phyloP scores from a whole-genome alignment of 2,888 invertebrate species.

The Harpalus rubripes region DNA sequence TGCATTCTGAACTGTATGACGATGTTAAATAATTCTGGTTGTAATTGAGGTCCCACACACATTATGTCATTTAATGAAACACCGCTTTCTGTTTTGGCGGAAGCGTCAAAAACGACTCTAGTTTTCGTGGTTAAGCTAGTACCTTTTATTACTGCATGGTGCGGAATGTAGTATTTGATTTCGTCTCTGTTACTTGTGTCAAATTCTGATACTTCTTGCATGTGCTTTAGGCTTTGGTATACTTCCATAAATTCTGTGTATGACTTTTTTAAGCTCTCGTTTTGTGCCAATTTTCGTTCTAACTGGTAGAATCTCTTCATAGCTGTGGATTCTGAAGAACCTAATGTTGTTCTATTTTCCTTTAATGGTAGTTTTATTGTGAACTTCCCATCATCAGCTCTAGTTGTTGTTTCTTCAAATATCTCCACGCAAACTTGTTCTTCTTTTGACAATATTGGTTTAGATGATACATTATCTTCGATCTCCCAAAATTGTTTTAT shows the following conservation, averaged over 20 bases:
- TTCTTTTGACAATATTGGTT: no score
- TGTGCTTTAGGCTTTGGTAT: slow-evolving; percentile 63
- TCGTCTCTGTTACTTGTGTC: slow-evolving; percentile 6
- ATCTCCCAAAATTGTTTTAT: no score
- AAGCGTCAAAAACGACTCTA: slow-evolving; percentile 72
- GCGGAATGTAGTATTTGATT: slow-evolving; percentile 71
- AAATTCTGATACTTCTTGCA: slow-evolving; percentile 39
- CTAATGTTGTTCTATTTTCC: neutral
- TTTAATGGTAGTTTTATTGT: slow-evolving; percentile 61
- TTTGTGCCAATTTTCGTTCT: slow-evolving; percentile 67
- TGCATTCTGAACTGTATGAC: no score
- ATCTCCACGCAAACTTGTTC: no score
- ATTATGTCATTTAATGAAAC: slow-evolving; percentile 72
- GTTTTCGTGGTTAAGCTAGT: slow-evolving; percentile 71
- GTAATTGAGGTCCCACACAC: slow-evolving; percentile 71
- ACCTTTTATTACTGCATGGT: slow-evolving; percentile 73
- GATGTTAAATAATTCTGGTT: slow-evolving; percentile 69
- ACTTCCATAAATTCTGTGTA: no score
- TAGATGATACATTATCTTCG: no score
- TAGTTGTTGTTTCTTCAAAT: no score
- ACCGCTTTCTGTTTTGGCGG: slow-evolving; percentile 69
- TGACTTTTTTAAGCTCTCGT: slow-evolving; percentile 67
- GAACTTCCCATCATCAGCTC: slow-evolving; percentile 61
- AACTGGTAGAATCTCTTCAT: slow-evolving; percentile 67
- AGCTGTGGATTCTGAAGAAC: slow-evolving; percentile 67